A percentile compares a stretch with the other conserved stretches of the same genome.
phyloP scores from a whole-genome alignment of 2,797 vertebrate species.

The Phrynocephalus guinanensis region DNA sequence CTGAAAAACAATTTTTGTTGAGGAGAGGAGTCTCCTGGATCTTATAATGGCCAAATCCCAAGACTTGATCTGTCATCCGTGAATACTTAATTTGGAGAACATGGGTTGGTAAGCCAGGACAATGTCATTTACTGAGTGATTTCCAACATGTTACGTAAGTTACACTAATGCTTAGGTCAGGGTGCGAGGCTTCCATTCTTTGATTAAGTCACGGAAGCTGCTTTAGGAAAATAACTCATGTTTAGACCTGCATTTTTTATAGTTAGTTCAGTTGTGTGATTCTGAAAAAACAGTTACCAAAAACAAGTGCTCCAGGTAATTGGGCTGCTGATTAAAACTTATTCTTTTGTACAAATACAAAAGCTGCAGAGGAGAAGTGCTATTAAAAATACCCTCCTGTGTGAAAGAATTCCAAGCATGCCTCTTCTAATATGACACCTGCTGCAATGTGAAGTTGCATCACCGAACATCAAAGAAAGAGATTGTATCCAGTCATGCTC shows the following conservation, averaged over 20 bases:
- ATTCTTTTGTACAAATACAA: neutral
- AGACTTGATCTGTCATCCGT: neutral
- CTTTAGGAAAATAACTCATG: neutral
- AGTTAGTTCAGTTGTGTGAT: neutral
- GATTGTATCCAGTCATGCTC: neutral
- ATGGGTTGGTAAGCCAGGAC: neutral
- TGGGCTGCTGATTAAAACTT: neutral
- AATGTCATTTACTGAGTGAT: neutral
- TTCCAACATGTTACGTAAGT: neutral
- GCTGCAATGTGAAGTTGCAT: neutral
- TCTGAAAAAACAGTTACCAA: neutral
- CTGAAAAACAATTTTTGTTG: neutral
- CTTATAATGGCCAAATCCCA: neutral
- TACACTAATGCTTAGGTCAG: neutral
- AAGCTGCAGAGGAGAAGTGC: neutral
- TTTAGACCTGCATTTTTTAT: neutral
- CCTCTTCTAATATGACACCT: neutral
- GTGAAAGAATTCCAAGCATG: neutral
- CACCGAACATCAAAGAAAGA: neutral
- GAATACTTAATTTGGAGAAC: neutral
- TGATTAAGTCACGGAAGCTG: neutral
- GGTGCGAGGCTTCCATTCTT: neutral
- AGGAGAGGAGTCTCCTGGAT: neutral
- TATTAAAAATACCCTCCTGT: neutral
- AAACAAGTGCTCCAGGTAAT: neutral